Evolutionary conservation across 35 echinoderm and acorn worm genomes (phyloP).

Genomic region (Nesometra sesokonis): DNA sequence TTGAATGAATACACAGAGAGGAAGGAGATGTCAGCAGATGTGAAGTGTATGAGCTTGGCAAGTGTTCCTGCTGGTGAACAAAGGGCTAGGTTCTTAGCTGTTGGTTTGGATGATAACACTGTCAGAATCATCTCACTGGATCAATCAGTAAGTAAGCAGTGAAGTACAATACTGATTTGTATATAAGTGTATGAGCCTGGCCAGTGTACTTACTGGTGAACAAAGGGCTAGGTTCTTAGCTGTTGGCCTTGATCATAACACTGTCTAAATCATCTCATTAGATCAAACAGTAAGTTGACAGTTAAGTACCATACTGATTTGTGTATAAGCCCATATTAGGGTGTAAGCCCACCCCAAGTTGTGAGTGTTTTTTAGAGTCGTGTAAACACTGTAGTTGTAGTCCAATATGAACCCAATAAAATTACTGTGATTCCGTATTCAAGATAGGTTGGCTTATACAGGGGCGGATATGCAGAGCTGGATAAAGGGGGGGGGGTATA

Average conservation of each 20-base stretch:
- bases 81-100: slow-evolving; percentile 86
- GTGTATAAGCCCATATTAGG: too few species aligned
- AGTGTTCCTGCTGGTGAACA: slow-evolving; percentile 93
- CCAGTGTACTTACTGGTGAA: slow-evolving; percentile 84
- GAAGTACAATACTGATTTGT: background rate
- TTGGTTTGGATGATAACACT: slow-evolving; percentile 91
- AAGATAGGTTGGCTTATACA: too few species aligned
- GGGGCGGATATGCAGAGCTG: too few species aligned
- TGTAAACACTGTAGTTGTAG: too few species aligned
- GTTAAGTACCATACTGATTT: background rate
- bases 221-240: slow-evolving; percentile 91
- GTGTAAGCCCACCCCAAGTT: too few species aligned
- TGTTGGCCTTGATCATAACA: slow-evolving; percentile 91
- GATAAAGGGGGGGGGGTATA: too few species aligned
- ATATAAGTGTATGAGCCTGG: slow-evolving; percentile 99
- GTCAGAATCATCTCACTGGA: slow-evolving; percentile 96
- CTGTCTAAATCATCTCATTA: slow-evolving; percentile 91
- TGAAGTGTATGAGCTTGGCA: slow-evolving; percentile 98
- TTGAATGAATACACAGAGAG: slow-evolving; percentile 97
- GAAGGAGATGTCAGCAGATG: slow-evolving; percentile 97
- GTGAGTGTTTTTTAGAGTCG: too few species aligned
- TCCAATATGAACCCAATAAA: too few species aligned
- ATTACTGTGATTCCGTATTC: background rate
- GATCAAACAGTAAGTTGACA: slow-evolving; percentile 84
- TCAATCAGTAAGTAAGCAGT: slow-evolving; percentile 65